Percentiles rank a stretch among this genome's conserved stretches.
Evolutionary conservation across 2,888 invertebrate genomes (phyloP).

Genomic region (Dinocampus coccinellae): DNA sequence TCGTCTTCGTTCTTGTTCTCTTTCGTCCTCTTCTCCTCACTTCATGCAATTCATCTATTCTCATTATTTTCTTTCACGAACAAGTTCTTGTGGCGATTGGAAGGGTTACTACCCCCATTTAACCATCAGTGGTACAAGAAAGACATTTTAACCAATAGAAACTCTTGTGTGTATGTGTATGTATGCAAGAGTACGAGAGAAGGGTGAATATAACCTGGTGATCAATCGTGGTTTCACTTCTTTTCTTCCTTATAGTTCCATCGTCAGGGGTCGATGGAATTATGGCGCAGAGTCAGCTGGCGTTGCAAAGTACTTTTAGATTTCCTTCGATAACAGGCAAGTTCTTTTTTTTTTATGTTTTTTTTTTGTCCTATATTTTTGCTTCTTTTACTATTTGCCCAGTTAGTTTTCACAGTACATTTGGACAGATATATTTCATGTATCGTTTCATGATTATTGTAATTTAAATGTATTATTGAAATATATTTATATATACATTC

Average conservation of each 20-base stretch:
- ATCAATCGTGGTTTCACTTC: conserved; percentile 31
- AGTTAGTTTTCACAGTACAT: no score
- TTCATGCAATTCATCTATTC: conserved; percentile 47
- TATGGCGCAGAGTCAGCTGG: background rate
- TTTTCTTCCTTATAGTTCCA: conserved; percentile 8
- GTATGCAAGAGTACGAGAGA: background rate
- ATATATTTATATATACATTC: background rate
- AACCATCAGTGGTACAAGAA: conserved; percentile 7
- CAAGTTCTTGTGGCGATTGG: conserved; percentile 42
- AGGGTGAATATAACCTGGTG: conserved; percentile 27
- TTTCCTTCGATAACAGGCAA: background rate
- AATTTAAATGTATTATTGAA: background rate
- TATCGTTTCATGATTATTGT: background rate
- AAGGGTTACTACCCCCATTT: background rate
- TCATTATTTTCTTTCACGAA: conserved; percentile 45
- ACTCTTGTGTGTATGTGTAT: background rate
- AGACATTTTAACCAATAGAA: background rate
- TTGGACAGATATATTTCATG: background rate
- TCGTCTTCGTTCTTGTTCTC: conserved; percentile 6
- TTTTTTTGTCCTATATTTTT: no score
- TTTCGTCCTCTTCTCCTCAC: no score
- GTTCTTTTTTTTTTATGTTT: background rate
- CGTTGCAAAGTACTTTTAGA: background rate
- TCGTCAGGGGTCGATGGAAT: conserved; percentile 4
- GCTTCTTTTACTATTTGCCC: no score